Base-by-base conservation (phyloP, 2,888 invertebrate genomes). In the Pecten maximus region DNA sequence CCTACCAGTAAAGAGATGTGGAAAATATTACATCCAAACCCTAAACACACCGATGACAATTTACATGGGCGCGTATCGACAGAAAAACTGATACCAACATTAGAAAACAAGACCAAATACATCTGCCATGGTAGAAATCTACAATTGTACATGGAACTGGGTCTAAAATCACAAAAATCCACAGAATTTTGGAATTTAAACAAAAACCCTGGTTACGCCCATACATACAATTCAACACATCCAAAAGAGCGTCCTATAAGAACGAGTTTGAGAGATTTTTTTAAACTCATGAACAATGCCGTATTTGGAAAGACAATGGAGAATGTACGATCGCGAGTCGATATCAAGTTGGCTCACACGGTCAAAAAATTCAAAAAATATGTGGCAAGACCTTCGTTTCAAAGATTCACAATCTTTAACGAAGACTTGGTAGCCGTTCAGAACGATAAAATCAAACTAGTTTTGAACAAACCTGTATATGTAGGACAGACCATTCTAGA, bases 261-360 rank as follows among this genome's bases (percentile, higher is more conserved):
- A 95, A 93, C 92, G n/a, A n/a, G n/a, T 97, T 96, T 92, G 95
- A 95, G 90, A 95, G 92, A 95, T 92, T 95, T 97, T 90, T 91
- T 93, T 91, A 90, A 91, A 91, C 88, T 93, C 39, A 92, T 91
- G 95, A 88, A 94, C 92, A 93, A 97, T 92, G 91, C 94, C 16
- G 90, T 91, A 16, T 92, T 90, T 88, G 91, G 92, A 0, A 91
- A 92, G 60, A 91, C 91, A 12, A 91, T 90, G 92, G 91, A 92
- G 86, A 92, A 92, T 40, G 86, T 91, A 40, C 87, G 92, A 23
- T 89, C 90, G 50, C 40, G 87, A 87, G 89, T 89, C 23, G 88
- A 89, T 39, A 89, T 91, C 39, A 87, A 89, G 74, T 35, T 89
- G n/a, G 40, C 74, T 2, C 89, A 89, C 40, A 74, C 40, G 74